Evolutionary conservation across 2,888 invertebrate genomes (phyloP).

Genomic region (Cheilosia urbana): DNA sequence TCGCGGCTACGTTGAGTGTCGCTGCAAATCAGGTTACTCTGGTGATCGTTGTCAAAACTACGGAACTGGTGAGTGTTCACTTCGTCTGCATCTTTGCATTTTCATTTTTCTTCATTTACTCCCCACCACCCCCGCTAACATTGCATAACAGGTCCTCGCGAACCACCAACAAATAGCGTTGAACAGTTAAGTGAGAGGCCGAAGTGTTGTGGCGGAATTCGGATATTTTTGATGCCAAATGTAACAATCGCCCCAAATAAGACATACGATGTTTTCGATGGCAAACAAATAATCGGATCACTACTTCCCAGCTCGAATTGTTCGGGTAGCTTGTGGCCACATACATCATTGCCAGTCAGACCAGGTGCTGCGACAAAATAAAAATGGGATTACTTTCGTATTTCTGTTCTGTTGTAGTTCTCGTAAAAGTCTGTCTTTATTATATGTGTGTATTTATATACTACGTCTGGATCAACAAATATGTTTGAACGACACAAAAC

Average conservation of each 20-base stretch:
- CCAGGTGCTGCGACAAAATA: constrained; percentile 57
- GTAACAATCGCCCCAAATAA: constrained; percentile 34
- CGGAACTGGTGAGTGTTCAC: constrained; percentile 83
- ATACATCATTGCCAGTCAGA: constrained; percentile 23
- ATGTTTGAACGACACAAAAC: neutral
- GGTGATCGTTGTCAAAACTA: constrained; percentile 87
- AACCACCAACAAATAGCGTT: constrained; percentile 9
- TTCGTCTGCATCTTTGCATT: neutral
- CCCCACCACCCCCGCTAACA: constrained; percentile 26
- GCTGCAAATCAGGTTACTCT: constrained; percentile 88
- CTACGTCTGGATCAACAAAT: constrained; percentile 19
- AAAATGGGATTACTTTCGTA: constrained; percentile 40
- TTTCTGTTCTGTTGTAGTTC: constrained; percentile 58
- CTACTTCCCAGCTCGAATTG: constrained; percentile 46
- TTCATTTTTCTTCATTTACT: constrained; percentile 43
- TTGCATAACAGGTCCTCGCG: constrained; percentile 9
- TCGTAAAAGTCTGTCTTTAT: constrained; percentile 20
- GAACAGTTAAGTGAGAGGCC: constrained; percentile 47
- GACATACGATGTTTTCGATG: constrained; percentile 42
- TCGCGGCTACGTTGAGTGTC: constrained; percentile 87
- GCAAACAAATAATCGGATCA: constrained; percentile 37
- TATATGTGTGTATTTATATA: constrained; percentile 13
- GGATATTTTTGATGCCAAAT: constrained; percentile 41
- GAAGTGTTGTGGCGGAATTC: constrained; percentile 51
- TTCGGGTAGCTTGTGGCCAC: constrained; percentile 12